Evolutionary conservation across 2,888 invertebrate species (phyloP).

Genomic region (Drosophila borborema): DNA sequence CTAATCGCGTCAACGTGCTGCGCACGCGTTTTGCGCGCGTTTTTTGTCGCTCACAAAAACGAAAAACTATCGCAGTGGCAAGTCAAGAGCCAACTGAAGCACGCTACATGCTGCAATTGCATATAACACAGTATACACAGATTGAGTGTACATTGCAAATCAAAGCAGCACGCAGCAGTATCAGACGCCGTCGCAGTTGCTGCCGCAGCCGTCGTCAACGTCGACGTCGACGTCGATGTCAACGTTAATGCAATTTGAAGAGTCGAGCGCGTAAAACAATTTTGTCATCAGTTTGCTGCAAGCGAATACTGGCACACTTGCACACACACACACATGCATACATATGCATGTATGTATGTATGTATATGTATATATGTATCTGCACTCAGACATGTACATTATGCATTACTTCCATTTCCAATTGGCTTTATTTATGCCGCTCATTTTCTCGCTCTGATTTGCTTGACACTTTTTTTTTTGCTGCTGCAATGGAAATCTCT

Average conservation of each 20-base stretch:
- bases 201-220: neutral
- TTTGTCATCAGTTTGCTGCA: slow-evolving; percentile 48
- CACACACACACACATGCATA: neutral
- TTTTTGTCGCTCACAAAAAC: slow-evolving; percentile 35
- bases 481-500: slow-evolving; percentile 43
- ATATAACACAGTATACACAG: slow-evolving; percentile 7
- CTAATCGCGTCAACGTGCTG: slow-evolving; percentile 59
- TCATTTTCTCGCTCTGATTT: slow-evolving; percentile 67
- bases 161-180: slow-evolving; percentile 6
- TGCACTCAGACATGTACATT: slow-evolving; percentile 22
- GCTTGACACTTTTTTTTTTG: slow-evolving; percentile 34
- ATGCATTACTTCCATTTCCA: slow-evolving; percentile 49
- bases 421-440: slow-evolving; percentile 54
- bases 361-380: too few relatives aligned
- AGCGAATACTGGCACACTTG: neutral
- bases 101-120: neutral
- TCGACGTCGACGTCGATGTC: neutral
- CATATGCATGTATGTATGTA: neutral
- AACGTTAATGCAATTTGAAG: slow-evolving; percentile 50
- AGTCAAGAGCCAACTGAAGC: slow-evolving; percentile 1
- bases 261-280: slow-evolving; percentile 55
- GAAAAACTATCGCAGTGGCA: too few relatives aligned
- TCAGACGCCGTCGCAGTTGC: slow-evolving; percentile 11
- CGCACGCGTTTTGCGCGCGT: slow-evolving; percentile 64
- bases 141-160: slow-evolving; percentile 13